A percentile compares a stretch with the other conserved stretches of the same genome.
Conservation (phyloP, 2,113 vertebrate species). For the Epinephelus moara region DNA sequence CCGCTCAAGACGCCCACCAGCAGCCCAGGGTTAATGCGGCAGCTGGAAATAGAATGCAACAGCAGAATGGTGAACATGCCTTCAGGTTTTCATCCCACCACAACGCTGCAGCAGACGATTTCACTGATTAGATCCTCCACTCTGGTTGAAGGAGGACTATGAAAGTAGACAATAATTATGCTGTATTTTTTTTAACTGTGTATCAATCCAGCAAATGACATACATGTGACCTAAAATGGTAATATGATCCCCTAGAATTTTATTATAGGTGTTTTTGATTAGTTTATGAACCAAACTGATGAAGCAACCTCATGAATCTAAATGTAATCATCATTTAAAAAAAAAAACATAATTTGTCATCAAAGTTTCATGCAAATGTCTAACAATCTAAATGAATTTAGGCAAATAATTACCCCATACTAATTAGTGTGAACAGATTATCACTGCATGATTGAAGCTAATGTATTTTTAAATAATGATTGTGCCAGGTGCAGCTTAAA, state of each 20-base stretch:
- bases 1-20: constrained; percentile 69
- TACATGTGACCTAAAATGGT: not conserved
- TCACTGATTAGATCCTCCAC: constrained; percentile 41
- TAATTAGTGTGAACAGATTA: not conserved
- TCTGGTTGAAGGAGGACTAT: constrained; percentile 18
- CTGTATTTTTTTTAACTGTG: not conserved
- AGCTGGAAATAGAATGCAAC: constrained; percentile 3
- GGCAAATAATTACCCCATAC: not conserved
- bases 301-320: not conserved
- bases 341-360: not conserved
- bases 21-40: not conserved
- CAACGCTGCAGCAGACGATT: not conserved
- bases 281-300: not conserved
- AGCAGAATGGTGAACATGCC: not conserved
- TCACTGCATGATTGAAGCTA: not conserved
- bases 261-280: not conserved
- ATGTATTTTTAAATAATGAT: not conserved
- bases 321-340: not conserved
- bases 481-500: constrained; percentile 24
- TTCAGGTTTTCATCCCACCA: constrained; percentile 31
- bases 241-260: not conserved
- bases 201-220: not conserved
- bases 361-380: not conserved
- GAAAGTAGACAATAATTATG: not conserved
- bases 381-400: not conserved